Evolutionary conservation across 2,797 vertebrate species (phyloP), one percentile per base, ranked within the genome.

Genomic region (Toxotes lorentzi): DNA sequence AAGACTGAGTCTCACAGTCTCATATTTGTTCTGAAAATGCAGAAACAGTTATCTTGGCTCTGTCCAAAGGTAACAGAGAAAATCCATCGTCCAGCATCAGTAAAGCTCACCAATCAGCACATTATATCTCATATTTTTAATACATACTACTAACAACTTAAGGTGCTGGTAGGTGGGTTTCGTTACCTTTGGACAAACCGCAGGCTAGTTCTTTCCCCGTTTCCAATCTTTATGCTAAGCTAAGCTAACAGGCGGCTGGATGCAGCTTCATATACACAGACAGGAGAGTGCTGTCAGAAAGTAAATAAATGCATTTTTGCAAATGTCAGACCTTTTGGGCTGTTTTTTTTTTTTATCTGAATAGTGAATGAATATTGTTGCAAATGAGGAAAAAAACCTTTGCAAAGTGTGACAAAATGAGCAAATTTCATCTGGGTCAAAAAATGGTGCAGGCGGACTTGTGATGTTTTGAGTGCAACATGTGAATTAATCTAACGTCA

Each of bases 401-500:
- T 27, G 3, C 2, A 43, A 19, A 48, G 12, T 54, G 9, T 38
- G 30, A 70, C 38, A 45, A 38, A 16, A 30, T 34, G 12, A 65
- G 23, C 17, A 54, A 30, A 60, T 54, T 74, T 56, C 35, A 74
- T 78, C 7, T 68, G 63, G 40, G 71, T 79, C 60, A 75, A 35
- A 84, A 63, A 60, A 11, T 4, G 40, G 4, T 11, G 13, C 38
- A 40, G 23, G 19, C 17, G 7, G 16, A 53, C 65, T 43, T 24
- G 66, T 74, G 48, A 24, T 72, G 41, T 48, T 83, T 71, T 73
- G 23, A 74, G 61, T 69, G 65, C 64, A 59, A 59, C 64, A 70
- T 77, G 23, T 76, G 62, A 87, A 78, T 71, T 76, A 86, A 88
- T 86, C 81, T 74, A 59, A 67, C 24, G 21, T 88, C 81, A 86